Conservation (phyloP, 2,113 vertebrate species). For the Rhadina sibilatrix region DNA sequence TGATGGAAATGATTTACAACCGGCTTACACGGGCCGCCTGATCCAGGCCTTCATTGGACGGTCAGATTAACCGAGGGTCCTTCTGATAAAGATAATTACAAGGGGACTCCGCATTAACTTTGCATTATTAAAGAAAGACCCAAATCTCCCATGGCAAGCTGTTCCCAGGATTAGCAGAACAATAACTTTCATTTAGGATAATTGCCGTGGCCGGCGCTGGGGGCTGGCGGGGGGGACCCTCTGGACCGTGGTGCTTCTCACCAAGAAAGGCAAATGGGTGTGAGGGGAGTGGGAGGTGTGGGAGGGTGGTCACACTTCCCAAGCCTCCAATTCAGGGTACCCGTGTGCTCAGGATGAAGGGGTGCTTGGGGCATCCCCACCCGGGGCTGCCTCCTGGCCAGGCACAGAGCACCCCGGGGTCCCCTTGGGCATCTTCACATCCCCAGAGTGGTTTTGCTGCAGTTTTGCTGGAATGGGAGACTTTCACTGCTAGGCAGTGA, state of each 20-base stretch:
- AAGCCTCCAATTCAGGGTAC: neutral
- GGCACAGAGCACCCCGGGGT: neutral
- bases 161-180: constrained; percentile 80
- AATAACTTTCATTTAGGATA: constrained; percentile 83
- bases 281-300: neutral
- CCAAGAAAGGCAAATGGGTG: neutral
- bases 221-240: neutral
- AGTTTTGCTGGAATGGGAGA: constrained; percentile 38
- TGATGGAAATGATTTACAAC: constrained; percentile 67
- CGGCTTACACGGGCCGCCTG: constrained; percentile 64
- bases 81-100: constrained; percentile 82
- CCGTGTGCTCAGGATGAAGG: fast-evolving
- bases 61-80: constrained; percentile 75
- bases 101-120: constrained; percentile 78
- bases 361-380: neutral
- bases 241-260: neutral
- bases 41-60: constrained; percentile 61
- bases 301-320: neutral
- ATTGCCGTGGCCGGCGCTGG: constrained; percentile 70
- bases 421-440: neutral
- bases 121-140: constrained; percentile 83
- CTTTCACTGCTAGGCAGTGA: constrained; percentile 70
- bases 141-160: constrained; percentile 81
- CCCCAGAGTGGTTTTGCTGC: neutral
- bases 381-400: fast-evolving